Conservation (phyloP, 2,113 vertebrate genomes). For the Gasterosteus nipponicus region DNA sequence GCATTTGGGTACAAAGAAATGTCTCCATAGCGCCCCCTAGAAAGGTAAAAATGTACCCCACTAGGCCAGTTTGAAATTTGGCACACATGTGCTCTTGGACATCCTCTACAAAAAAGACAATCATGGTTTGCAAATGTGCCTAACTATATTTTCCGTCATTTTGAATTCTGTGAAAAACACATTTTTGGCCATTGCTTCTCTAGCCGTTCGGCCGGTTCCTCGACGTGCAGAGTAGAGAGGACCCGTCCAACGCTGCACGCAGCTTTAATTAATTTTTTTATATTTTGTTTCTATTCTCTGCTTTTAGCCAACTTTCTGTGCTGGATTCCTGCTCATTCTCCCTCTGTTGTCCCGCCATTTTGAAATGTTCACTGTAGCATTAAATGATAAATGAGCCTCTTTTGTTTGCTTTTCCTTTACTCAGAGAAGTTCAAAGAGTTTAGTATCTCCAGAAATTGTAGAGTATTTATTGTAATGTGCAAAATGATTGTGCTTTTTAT, state of each 20-base stretch:
- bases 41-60: too few relatives aligned
- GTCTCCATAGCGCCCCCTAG: too few relatives aligned
- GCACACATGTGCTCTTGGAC: too few relatives aligned
- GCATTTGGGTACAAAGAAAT: too few relatives aligned
- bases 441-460: slow-evolving; percentile 45
- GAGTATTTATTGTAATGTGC: slow-evolving; percentile 10
- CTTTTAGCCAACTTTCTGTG: slow-evolving; percentile 18
- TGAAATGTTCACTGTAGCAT: slow-evolving; percentile 64
- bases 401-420: slow-evolving; percentile 65
- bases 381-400: slow-evolving; percentile 77
- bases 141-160: too few relatives aligned
- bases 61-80: too few relatives aligned
- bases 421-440: slow-evolving; percentile 44
- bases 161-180: too few relatives aligned
- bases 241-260: too few relatives aligned
- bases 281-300: slow-evolving; percentile 57
- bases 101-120: too few relatives aligned
- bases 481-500: background rate
- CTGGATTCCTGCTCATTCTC: slow-evolving; percentile 46
- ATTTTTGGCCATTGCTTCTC: background rate
- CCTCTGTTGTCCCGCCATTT: slow-evolving; percentile 52
- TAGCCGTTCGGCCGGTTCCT: slow-evolving; percentile 40
- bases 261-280: slow-evolving; percentile 21
- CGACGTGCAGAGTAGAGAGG: background rate
- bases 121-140: too few relatives aligned